A percentile compares a stretch with the other conserved stretches of the same genome.
Evolutionary conservation across 2,113 vertebrate species (phyloP).

Genomic region (Pituophis catenifer): DNA sequence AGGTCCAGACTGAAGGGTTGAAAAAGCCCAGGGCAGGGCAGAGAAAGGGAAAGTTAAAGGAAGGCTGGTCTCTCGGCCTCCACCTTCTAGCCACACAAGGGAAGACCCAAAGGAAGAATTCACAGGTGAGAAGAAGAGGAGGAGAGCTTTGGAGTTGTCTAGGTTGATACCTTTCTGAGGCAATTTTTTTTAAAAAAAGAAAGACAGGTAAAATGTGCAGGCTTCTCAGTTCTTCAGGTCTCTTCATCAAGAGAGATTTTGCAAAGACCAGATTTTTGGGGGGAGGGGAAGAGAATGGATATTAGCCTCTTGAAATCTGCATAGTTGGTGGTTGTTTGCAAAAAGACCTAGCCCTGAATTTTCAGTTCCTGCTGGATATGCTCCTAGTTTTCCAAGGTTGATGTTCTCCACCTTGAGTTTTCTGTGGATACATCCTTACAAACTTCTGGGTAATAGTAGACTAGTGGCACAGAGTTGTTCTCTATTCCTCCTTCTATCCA

Average conservation of each 20-base stretch:
- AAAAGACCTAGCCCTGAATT: not conserved
- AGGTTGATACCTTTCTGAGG: not conserved
- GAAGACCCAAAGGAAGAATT: not conserved
- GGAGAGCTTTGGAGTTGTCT: not conserved
- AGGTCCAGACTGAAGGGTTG: conserved; percentile 80
- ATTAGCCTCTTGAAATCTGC: not conserved
- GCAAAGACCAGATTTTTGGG: not conserved
- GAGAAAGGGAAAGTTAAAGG: conserved; percentile 25
- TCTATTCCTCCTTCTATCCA: not conserved
- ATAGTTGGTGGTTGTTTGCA: not conserved
- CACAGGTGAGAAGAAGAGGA: not conserved
- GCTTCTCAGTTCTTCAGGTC: not conserved
- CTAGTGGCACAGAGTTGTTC: no score
- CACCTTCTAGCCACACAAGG: not conserved
- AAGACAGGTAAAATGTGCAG: not conserved
- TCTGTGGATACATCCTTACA: not conserved
- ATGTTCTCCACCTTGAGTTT: not conserved
- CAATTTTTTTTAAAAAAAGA: not conserved
- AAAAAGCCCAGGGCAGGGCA: conserved; percentile 21
- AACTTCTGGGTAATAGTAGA: no score
- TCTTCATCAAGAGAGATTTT: not conserved
- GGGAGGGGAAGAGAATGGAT: not conserved
- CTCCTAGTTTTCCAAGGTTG: not conserved
- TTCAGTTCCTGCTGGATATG: not conserved
- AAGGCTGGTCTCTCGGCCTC: not conserved